A percentile compares a stretch with the other conserved stretches of the same genome.
These are phyloP conservation scores for Stylophora pistillata DNA, from an alignment of 64 coral and sea anemone genomes.

Conservation along the genomic window DNA sequence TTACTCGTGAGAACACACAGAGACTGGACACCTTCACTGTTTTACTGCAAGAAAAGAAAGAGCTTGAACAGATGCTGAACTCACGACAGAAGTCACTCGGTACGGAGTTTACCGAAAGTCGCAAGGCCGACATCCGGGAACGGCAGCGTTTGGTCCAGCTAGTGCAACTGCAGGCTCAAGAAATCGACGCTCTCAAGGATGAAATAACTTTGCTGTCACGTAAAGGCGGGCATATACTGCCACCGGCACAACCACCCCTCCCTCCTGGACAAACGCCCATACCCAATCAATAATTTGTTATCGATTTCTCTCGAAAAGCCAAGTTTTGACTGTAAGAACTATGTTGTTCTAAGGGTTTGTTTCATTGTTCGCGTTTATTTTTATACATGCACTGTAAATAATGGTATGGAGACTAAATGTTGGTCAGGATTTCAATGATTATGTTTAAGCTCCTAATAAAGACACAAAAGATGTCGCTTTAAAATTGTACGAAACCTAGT, in stretches of 20 bases:
- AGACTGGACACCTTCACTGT: conserved; percentile 89
- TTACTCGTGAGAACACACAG: conserved; percentile 93
- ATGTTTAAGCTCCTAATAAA: neutral
- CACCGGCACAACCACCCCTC: conserved; percentile 93
- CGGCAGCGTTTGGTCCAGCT: conserved; percentile 94
- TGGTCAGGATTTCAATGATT: conserved; percentile 4
- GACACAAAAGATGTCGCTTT: neutral
- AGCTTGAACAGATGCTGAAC: conserved; percentile 89
- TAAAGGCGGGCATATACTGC: conserved; percentile 94
- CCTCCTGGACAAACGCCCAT: conserved; percentile 95
- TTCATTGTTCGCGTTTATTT: neutral
- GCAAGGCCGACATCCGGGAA: conserved; percentile 91
- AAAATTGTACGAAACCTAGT: neutral
- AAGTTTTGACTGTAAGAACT: neutral
- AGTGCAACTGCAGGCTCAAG: conserved; percentile 96
- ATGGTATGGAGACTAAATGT: neutral
- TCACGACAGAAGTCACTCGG: conserved; percentile 96
- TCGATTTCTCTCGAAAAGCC: too few relatives aligned
- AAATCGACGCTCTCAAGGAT: conserved; percentile 97
- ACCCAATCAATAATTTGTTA: conserved; percentile 72
- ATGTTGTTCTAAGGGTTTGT: neutral
- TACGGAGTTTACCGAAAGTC: conserved; percentile 88
- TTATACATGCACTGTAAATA: conserved; percentile 36
- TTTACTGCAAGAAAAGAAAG: conserved; percentile 84
- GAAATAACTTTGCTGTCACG: conserved; percentile 95